phyloP scores from a whole-genome alignment of 1,140 invertebrate species.

The Orius insidiosus region DNA sequence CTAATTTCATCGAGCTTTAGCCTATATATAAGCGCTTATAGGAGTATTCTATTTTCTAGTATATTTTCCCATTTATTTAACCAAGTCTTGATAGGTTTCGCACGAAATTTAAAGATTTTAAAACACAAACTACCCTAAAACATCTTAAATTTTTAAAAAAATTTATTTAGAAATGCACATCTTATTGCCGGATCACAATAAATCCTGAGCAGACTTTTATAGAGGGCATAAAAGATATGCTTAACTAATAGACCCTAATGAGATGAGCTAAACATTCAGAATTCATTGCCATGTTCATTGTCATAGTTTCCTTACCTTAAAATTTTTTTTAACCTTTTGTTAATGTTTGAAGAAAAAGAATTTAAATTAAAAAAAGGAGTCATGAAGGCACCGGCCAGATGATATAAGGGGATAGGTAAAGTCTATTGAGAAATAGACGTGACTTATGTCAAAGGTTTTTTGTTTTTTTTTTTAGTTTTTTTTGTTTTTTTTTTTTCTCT shows the following conservation, averaged over 20 bases:
- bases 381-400: conserved; percentile 12
- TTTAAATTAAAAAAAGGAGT: conserved; percentile 1
- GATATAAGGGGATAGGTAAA: conserved; percentile 9
- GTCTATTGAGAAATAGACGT: background rate
- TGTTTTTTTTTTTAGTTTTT: too few relatives aligned
- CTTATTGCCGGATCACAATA: conserved; percentile 9
- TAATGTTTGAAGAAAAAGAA: conserved; percentile 7
- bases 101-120: background rate
- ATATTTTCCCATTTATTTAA: too few relatives aligned
- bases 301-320: conserved; percentile 5
- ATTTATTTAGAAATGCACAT: conserved; percentile 8
- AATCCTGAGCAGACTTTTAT: conserved; percentile 5
- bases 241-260: too few relatives aligned
- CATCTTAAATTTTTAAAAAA: background rate
- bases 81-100: too few relatives aligned
- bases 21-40: conserved; percentile 6
- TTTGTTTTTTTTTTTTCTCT: too few relatives aligned
- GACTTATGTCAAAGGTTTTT: too few relatives aligned
- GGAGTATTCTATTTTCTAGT: background rate
- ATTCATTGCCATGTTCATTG: background rate
- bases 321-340: conserved; percentile 3
- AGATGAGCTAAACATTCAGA: too few relatives aligned
- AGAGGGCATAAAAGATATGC: too few relatives aligned
- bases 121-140: conserved; percentile 8
- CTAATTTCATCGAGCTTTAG: background rate